Evolutionary conservation across 2,888 invertebrate genomes (phyloP).

Genomic region (Galeopsomyia nigrocyanea): DNA sequence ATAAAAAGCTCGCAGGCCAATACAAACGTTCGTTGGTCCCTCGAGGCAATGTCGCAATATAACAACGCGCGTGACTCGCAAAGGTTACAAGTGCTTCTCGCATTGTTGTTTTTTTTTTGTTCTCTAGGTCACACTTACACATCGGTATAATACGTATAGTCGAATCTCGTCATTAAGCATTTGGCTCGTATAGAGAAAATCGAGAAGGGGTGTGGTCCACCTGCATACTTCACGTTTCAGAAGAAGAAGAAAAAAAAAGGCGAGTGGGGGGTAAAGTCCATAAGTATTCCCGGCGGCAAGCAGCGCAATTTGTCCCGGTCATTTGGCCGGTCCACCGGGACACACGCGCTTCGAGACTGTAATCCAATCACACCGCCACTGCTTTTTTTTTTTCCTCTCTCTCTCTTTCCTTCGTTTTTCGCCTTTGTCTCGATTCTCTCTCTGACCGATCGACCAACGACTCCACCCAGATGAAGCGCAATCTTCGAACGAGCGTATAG

Average conservation of each 20-base stretch:
- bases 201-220: constrained; percentile 42
- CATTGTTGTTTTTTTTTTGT: constrained; percentile 16
- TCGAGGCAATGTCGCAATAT: constrained; percentile 6
- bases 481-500: too few relatives aligned
- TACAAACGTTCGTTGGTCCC: background rate
- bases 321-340: constrained; percentile 69
- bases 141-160: background rate
- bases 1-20: background rate
- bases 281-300: constrained; percentile 70
- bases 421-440: constrained; percentile 2
- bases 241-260: background rate
- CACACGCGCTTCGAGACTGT: constrained; percentile 64
- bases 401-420: background rate
- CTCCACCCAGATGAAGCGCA: background rate
- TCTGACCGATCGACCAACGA: constrained; percentile 10
- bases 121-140: background rate
- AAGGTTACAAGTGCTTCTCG: background rate
- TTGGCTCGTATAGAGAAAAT: constrained; percentile 1
- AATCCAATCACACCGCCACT: constrained; percentile 68
- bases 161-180: background rate
- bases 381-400: constrained; percentile 16
- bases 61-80: constrained; percentile 26
- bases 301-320: constrained; percentile 69
- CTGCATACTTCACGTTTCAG: constrained; percentile 21
- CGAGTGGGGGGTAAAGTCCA: constrained; percentile 52